Percentiles rank a stretch among this genome's conserved stretches.
phyloP scores from a whole-genome alignment of 2,888 invertebrate species.

The Volucella inanis region DNA sequence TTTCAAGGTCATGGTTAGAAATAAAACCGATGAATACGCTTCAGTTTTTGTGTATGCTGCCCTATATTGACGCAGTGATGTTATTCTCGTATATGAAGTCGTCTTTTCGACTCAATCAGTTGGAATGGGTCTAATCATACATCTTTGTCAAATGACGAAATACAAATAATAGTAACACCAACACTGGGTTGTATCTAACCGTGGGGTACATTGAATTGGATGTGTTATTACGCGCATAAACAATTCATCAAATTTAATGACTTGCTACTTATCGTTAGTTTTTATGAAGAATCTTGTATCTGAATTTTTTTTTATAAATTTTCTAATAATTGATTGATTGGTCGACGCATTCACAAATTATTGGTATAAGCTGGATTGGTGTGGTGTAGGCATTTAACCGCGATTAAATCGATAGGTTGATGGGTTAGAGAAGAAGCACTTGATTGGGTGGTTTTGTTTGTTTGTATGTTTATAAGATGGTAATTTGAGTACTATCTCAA shows the following conservation, averaged over 20 bases:
- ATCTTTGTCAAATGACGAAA: constrained; percentile 49
- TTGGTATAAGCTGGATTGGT: constrained; percentile 20
- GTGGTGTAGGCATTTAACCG: not conserved
- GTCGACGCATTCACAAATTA: constrained; percentile 58
- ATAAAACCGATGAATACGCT: constrained; percentile 21
- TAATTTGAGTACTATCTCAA: constrained; percentile 45
- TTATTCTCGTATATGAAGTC: constrained; percentile 41
- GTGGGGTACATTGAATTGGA: constrained; percentile 34
- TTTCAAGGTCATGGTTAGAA: constrained; percentile 67
- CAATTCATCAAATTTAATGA: constrained; percentile 74
- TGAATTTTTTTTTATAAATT: constrained; percentile 25
- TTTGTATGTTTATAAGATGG: constrained; percentile 45
- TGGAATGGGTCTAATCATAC: not conserved
- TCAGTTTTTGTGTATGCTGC: constrained; percentile 9
- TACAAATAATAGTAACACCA: constrained; percentile 45
- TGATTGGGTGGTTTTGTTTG: constrained; percentile 27
- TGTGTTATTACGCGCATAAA: constrained; percentile 70
- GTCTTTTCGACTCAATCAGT: constrained; percentile 30
- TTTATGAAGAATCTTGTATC: constrained; percentile 54
- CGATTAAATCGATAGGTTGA: not conserved
- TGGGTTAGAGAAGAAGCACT: constrained; percentile 34
- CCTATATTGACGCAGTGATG: constrained; percentile 43
- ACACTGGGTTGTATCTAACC: constrained; percentile 5
- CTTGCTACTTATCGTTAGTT: constrained; percentile 68
- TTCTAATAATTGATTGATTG: constrained; percentile 65